Conservation (phyloP, 2,888 invertebrate genomes). For the Augiades crinisus region DNA sequence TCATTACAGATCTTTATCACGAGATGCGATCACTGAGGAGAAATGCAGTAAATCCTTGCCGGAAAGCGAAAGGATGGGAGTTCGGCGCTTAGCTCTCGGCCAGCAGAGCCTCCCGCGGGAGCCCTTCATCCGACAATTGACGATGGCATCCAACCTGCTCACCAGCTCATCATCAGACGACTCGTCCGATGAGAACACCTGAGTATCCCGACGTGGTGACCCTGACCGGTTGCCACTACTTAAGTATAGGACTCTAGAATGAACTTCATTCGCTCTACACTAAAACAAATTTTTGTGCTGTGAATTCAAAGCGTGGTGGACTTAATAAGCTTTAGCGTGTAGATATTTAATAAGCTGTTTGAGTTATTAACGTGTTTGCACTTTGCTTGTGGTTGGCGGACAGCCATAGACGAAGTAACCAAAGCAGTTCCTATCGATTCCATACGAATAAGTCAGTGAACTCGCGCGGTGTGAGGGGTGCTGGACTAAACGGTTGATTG, state of each 20-base stretch:
- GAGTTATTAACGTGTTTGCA: slow-evolving; percentile 13
- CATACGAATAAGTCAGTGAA: too few relatives aligned
- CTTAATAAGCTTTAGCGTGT: slow-evolving; percentile 17
- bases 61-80: slow-evolving; percentile 78
- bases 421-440: too few relatives aligned
- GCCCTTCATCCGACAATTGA: slow-evolving; percentile 82
- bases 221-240: slow-evolving; percentile 76
- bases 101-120: slow-evolving; percentile 82
- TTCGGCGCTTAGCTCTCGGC: slow-evolving; percentile 76
- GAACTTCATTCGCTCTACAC: slow-evolving; percentile 32
- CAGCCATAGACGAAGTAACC: too few relatives aligned
- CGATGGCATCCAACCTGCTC: slow-evolving; percentile 83
- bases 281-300: slow-evolving; percentile 19
- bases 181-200: slow-evolving; percentile 76
- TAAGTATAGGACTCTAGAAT: slow-evolving; percentile 69
- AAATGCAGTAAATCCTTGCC: slow-evolving; percentile 83
- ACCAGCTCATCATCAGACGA: slow-evolving; percentile 83
- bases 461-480: too few relatives aligned
- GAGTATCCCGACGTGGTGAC: slow-evolving; percentile 76
- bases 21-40: slow-evolving; percentile 88
- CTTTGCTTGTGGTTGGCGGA: background rate
- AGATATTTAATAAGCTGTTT: slow-evolving; percentile 18
- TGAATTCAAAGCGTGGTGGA: slow-evolving; percentile 21
- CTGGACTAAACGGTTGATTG: too few relatives aligned
- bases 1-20: slow-evolving; percentile 78